A percentile compares a stretch with the other conserved stretches of the same genome.
phyloP scores from a whole-genome alignment of 2,797 vertebrate species.

The Acanthopagrus latus region DNA sequence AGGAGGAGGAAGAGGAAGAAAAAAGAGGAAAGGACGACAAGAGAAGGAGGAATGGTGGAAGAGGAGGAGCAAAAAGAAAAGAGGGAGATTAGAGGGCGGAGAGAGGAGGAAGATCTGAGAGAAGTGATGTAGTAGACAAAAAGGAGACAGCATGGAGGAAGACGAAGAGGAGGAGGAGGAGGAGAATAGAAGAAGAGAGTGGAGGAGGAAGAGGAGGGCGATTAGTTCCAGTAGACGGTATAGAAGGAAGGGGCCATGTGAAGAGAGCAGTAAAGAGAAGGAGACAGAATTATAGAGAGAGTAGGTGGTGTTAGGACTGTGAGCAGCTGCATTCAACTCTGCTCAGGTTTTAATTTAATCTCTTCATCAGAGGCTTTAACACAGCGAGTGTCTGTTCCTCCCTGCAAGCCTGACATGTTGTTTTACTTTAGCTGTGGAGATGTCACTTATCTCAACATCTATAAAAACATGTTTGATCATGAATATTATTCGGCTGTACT shows the following conservation, averaged over 20 bases:
- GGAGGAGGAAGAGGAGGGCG: constrained; percentile 41
- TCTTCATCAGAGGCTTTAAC: constrained; percentile 1
- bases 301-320: constrained; percentile 48
- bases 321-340: constrained; percentile 57
- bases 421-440: neutral
- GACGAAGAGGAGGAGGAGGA: constrained; percentile 32
- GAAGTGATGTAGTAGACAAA: constrained; percentile 33
- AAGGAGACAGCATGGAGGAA: constrained; percentile 1
- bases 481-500: too few species aligned
- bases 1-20: constrained; percentile 29
- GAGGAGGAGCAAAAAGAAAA: constrained; percentile 43
- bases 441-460: neutral
- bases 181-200: constrained; percentile 24
- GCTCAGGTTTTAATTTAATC: constrained; percentile 27
- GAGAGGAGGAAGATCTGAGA: constrained; percentile 23
- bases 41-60: constrained; percentile 19
- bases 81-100: constrained; percentile 25
- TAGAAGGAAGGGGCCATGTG: constrained; percentile 13
- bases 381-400: constrained; percentile 2
- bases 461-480: neutral
- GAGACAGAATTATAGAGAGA: constrained; percentile 27
- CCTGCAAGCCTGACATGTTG: neutral
- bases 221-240: constrained; percentile 42
- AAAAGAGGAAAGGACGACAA: constrained; percentile 48
- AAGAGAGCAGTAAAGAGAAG: constrained; percentile 2